Conservation (phyloP, 2,888 invertebrate genomes). For the Apamea crenata region DNA sequence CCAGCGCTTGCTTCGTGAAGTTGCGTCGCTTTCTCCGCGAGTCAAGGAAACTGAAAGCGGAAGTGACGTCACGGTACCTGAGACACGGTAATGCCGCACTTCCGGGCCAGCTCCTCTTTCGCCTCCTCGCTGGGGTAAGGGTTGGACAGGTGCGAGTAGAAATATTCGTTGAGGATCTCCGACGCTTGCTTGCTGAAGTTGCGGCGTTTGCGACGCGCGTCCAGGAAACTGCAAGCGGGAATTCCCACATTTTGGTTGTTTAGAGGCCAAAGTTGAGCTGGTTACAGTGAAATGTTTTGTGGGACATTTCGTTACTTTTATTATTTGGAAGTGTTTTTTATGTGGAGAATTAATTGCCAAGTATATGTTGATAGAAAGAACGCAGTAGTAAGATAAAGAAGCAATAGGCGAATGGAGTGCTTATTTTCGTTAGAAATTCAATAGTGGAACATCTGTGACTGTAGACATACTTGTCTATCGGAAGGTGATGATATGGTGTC, state of each 20-base stretch:
- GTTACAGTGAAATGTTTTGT: slow-evolving; percentile 36
- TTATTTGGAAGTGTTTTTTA: slow-evolving; percentile 30
- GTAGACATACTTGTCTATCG: background rate
- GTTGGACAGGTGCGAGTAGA: slow-evolving; percentile 99
- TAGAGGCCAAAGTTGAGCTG: slow-evolving; percentile 81
- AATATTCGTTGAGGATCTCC: slow-evolving; percentile 99
- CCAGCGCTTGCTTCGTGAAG: slow-evolving; percentile 99
- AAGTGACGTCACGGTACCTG: slow-evolving; percentile 91
- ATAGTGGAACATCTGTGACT: background rate
- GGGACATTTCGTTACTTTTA: slow-evolving; percentile 10
- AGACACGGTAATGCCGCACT: slow-evolving; percentile 99
- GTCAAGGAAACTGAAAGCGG: slow-evolving; percentile 89
- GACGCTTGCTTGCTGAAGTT: slow-evolving; percentile 99
- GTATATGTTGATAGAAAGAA: background rate
- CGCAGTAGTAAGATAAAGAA: background rate
- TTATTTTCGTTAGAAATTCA: background rate
- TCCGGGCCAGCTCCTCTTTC: slow-evolving; percentile 99
- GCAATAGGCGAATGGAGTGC: background rate
- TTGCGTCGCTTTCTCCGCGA: slow-evolving; percentile 96
- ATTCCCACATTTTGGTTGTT: slow-evolving; percentile 47
- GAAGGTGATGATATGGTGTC: background rate
- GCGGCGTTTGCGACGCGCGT: slow-evolving; percentile 97
- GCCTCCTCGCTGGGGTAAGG: slow-evolving; percentile 99
- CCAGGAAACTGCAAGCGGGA: slow-evolving; percentile 91
- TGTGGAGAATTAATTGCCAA: background rate